Conservation (phyloP, 2,888 invertebrate genomes). For the Cheilosia soror region DNA sequence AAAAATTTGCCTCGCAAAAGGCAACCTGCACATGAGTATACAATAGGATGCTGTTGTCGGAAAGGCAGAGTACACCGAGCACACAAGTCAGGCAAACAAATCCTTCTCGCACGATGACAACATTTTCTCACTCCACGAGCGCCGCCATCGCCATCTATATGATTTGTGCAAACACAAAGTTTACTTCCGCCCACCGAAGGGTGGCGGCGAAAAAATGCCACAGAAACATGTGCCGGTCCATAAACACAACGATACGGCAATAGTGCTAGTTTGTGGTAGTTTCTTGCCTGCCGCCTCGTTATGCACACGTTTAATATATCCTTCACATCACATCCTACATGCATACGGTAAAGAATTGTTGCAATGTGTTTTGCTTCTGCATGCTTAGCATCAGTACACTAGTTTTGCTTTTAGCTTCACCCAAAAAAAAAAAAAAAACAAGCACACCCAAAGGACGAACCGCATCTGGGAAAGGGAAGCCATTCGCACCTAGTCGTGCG, state of each 20-base stretch:
- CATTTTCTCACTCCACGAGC: constrained; percentile 6
- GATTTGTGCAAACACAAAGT: constrained; percentile 60
- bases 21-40: constrained; percentile 37
- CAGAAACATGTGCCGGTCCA: constrained; percentile 18
- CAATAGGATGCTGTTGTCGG: background rate
- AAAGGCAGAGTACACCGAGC: constrained; percentile 3
- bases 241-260: constrained; percentile 28
- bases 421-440: background rate
- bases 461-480: constrained; percentile 26
- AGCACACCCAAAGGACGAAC: background rate
- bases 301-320: constrained; percentile 65
- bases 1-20: constrained; percentile 55
- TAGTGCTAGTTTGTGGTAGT: constrained; percentile 23
- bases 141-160: background rate
- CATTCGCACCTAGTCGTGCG: constrained; percentile 52
- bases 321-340: constrained; percentile 56
- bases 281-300: constrained; percentile 51
- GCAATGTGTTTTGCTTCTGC: constrained; percentile 54
- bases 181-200: constrained; percentile 37
- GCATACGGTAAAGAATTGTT: constrained; percentile 20
- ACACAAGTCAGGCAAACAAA: constrained; percentile 58
- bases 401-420: constrained; percentile 29
- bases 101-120: constrained; percentile 56
- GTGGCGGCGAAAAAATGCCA: constrained; percentile 11
- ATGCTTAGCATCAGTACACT: constrained; percentile 24